These are phyloP conservation scores for Phymanthus crucifer DNA, from an alignment of 92 coral and sea anemone species.

Conservation along the genomic window DNA sequence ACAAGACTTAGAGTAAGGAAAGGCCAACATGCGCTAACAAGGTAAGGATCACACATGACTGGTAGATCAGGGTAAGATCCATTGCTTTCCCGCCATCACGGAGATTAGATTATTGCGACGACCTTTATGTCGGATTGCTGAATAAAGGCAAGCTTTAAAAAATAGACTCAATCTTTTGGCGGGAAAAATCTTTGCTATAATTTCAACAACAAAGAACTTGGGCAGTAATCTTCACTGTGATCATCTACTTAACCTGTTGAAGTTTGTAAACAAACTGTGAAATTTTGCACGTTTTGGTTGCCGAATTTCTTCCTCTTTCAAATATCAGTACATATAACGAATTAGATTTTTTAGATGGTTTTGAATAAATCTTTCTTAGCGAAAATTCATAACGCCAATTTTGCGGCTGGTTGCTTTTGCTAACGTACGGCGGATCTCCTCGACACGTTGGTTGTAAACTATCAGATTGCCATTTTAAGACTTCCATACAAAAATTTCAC, in stretches of 20 bases:
- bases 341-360: background rate
- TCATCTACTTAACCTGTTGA: constrained; percentile 26
- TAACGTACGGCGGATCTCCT: no score
- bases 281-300: background rate
- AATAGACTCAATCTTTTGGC: background rate
- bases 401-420: no score
- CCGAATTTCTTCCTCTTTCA: background rate
- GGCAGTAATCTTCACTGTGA: constrained; percentile 13
- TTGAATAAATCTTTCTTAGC: background rate
- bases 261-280: constrained; percentile 22
- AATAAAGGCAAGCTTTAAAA: background rate
- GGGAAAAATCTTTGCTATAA: background rate
- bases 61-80: background rate
- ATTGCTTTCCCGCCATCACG: background rate
- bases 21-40: background rate
- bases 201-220: constrained; percentile 1
- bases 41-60: constrained; percentile 8
- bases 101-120: background rate
- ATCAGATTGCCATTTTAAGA: no score
- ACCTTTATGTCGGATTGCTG: no score
- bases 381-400: no score
- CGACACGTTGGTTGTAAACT: no score
- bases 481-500: no score
- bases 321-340: background rate
- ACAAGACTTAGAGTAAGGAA: constrained; percentile 1